Conservation (phyloP, 2,888 invertebrate species). For the Phymatocera aterrima region DNA sequence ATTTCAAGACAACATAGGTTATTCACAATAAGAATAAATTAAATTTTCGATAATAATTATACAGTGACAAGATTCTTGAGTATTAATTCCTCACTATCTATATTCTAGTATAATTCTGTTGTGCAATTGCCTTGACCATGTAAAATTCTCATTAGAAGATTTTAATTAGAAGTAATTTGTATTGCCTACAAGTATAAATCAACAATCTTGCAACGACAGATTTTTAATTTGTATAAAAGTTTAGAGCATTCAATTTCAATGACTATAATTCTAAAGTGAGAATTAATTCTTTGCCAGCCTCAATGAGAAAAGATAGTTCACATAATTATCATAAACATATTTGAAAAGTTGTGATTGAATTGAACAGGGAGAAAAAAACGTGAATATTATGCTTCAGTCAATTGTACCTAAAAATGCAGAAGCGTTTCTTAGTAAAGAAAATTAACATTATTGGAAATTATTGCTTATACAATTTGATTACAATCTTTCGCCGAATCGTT, state of each 20-base stretch:
- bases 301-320: background rate
- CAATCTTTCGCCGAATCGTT: background rate
- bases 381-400: too few relatives aligned
- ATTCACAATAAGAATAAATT: background rate
- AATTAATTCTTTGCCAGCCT: background rate
- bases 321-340: background rate
- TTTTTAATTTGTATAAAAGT: constrained; percentile 25
- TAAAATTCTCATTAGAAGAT: background rate
- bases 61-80: background rate
- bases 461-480: constrained; percentile 16
- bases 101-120: background rate
- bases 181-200: too few relatives aligned
- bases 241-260: background rate
- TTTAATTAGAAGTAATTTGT: background rate
- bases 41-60: background rate
- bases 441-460: background rate
- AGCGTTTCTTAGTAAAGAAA: background rate
- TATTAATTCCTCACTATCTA: background rate
- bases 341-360: background rate
- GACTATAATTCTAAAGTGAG: background rate
- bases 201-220: background rate
- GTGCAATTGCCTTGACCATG: constrained; percentile 9
- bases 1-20: background rate
- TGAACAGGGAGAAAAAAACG: too few relatives aligned
- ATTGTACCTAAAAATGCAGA: background rate